Evolutionary conservation across 1,140 invertebrate species (phyloP).

Genomic region (Coelopa frigida): DNA sequence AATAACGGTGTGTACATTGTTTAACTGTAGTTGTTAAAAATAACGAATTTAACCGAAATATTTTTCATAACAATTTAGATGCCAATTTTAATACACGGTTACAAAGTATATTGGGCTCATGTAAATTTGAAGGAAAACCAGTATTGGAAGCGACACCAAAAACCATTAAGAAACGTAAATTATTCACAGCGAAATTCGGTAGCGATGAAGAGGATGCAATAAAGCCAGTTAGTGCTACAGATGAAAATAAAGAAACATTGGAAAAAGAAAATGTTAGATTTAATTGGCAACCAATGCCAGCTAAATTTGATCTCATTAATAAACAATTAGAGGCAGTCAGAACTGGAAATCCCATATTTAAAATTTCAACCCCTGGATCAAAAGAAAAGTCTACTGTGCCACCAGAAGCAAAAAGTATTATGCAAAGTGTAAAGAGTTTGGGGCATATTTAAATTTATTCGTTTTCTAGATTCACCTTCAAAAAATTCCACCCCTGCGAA

Average conservation of each 20-base stretch:
- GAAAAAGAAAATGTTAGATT: conserved; percentile 14
- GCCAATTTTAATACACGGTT: conserved; percentile 15
- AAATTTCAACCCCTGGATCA: conserved; percentile 21
- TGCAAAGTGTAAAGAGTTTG: too few species aligned
- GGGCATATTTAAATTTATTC: not conserved
- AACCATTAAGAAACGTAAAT: conserved; percentile 17
- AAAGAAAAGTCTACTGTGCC: conserved; percentile 8
- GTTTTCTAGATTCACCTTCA: not conserved
- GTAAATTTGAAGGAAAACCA: conserved; percentile 18
- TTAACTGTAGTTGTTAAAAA: not conserved
- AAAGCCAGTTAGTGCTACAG: not conserved
- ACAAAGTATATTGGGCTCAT: conserved; percentile 28
- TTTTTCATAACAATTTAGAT: conserved; percentile 8
- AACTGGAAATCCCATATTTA: conserved; percentile 13
- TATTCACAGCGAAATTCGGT: conserved; percentile 30
- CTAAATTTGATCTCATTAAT: conserved; percentile 7
- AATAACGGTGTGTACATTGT: conserved; percentile 11
- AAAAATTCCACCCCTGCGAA: too few species aligned
- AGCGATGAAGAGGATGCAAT: conserved; percentile 21
- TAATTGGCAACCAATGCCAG: not conserved
- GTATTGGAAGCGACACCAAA: conserved; percentile 12
- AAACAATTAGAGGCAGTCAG: conserved; percentile 16
- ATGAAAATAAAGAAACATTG: not conserved
- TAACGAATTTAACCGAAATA: not conserved
- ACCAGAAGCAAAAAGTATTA: conserved; percentile 2